phyloP scores from a whole-genome alignment of 2,888 invertebrate species.

The Epistrophella euchroma region DNA sequence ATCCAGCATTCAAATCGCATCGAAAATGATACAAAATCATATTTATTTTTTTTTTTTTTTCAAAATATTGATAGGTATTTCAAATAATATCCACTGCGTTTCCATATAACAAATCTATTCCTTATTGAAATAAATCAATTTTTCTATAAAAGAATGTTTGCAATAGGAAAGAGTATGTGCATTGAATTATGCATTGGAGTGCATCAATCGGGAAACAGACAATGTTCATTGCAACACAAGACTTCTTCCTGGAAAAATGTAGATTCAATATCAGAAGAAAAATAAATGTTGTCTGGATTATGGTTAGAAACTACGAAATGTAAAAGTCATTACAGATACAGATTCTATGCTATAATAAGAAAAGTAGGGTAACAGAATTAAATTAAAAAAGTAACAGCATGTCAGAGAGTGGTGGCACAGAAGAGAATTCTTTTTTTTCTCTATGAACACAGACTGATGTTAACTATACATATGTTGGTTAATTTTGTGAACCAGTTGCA shows the following conservation, averaged over 20 bases:
- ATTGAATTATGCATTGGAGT: constrained; percentile 2
- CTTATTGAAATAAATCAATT: constrained; percentile 7
- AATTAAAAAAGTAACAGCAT: background rate
- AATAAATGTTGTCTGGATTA: background rate
- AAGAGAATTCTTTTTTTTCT: no score
- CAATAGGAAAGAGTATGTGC: background rate
- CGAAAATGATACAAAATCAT: no score
- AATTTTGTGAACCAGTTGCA: background rate
- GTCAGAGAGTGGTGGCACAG: background rate
- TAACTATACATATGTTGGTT: background rate
- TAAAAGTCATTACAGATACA: background rate
- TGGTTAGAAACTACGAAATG: background rate
- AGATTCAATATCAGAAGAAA: background rate
- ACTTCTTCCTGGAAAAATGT: background rate
- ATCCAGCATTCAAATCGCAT: background rate
- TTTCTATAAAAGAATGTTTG: background rate
- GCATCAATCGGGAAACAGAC: background rate
- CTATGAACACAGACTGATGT: background rate
- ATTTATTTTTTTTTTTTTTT: no score
- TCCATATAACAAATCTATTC: constrained; percentile 3
- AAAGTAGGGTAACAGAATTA: background rate
- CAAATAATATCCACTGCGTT: background rate
- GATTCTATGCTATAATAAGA: no score
- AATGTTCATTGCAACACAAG: background rate
- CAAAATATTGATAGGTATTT: background rate